Evolutionary conservation across 2,888 invertebrate species (phyloP).

Genomic region (Endotricha flammealis): DNA sequence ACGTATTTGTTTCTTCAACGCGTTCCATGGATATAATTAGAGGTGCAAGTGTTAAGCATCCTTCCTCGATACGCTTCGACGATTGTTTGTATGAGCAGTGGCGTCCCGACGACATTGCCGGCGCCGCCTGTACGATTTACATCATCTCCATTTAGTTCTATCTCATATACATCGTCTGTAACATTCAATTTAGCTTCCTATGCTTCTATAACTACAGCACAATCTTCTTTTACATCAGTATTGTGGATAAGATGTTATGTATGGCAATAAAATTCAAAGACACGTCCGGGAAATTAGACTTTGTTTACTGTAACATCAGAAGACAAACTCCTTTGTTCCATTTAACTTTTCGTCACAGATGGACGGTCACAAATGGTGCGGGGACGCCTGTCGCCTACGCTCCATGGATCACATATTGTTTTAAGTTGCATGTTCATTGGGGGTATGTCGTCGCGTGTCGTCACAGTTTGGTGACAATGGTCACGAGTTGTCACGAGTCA

Average conservation of each 20-base stretch:
- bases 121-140: slow-evolving; percentile 71
- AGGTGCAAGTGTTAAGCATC: slow-evolving; percentile 72
- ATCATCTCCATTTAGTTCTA: slow-evolving; percentile 31
- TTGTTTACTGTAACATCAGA: slow-evolving; percentile 64
- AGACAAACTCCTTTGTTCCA: slow-evolving; percentile 67
- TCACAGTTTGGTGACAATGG: too few species aligned
- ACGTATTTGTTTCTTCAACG: slow-evolving; percentile 58
- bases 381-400: slow-evolving; percentile 54
- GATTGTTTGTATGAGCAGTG: slow-evolving; percentile 58
- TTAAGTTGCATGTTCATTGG: slow-evolving; percentile 16
- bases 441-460: too few species aligned
- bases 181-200: slow-evolving; percentile 26
- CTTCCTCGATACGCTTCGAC: slow-evolving; percentile 68
- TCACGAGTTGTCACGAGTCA: too few species aligned
- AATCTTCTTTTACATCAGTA: slow-evolving; percentile 17
- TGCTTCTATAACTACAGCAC: slow-evolving; percentile 20
- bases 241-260: slow-evolving; percentile 13
- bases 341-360: slow-evolving; percentile 49
- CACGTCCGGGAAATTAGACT: slow-evolving; percentile 69
- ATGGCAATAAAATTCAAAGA: slow-evolving; percentile 33
- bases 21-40: slow-evolving; percentile 68
- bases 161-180: slow-evolving; percentile 26
- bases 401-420: slow-evolving; percentile 42
- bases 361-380: slow-evolving; percentile 53
- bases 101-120: slow-evolving; percentile 66